Evolutionary conservation across 2,113 vertebrate genomes (phyloP).

Genomic region (Paedocypris sp.): DNA sequence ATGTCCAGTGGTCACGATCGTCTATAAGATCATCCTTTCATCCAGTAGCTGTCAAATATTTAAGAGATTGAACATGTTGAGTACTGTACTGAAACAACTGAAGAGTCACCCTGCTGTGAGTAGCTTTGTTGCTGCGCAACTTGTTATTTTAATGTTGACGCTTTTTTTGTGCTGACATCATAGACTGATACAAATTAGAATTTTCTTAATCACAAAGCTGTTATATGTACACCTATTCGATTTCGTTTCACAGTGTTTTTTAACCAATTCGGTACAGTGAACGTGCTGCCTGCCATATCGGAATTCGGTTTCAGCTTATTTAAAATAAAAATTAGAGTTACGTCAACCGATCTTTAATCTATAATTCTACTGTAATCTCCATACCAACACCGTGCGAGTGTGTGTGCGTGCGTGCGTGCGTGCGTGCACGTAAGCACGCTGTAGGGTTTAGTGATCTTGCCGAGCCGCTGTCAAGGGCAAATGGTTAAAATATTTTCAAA

Average conservation of each 20-base stretch:
- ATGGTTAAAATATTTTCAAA: too few relatives aligned
- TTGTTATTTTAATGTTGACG: background rate
- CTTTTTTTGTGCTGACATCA: background rate
- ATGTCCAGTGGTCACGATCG: too few relatives aligned
- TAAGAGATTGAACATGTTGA: constrained; percentile 20
- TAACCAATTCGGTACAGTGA: too few relatives aligned
- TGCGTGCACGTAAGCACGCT: background rate
- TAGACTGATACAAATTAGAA: too few relatives aligned
- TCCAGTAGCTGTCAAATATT: background rate
- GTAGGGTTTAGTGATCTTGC: background rate
- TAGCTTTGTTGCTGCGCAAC: constrained; percentile 10
- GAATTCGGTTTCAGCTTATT: too few relatives aligned
- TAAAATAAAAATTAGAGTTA: too few relatives aligned
- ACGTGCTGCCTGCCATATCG: too few relatives aligned
- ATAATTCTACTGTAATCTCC: background rate
- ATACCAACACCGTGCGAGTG: background rate
- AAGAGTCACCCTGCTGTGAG: constrained; percentile 61
- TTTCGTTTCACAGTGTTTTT: too few relatives aligned
- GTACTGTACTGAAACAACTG: constrained; percentile 49
- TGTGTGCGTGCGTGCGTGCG: too few relatives aligned
- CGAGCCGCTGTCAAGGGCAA: background rate
- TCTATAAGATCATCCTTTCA: background rate
- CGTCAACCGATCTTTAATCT: background rate
- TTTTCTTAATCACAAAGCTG: too few relatives aligned
- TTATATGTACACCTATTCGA: too few relatives aligned